Evolutionary conservation across 2,888 invertebrate genomes (phyloP).

Genomic region (Cordylochernes scorpioides): DNA sequence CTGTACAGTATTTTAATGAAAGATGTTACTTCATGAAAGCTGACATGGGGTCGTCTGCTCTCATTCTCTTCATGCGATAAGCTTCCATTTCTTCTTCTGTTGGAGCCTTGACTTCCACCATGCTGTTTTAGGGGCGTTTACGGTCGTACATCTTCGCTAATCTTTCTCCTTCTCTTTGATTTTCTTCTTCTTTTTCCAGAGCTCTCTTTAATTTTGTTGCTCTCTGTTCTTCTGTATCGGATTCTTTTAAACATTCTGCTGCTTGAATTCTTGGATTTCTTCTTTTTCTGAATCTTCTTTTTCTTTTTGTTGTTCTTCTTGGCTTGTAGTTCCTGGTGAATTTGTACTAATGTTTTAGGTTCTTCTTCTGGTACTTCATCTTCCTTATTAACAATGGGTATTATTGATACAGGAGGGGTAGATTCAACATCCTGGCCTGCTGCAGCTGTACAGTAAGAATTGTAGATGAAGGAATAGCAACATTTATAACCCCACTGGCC

Average conservation of each 20-base stretch:
- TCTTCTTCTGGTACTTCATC: too few species aligned
- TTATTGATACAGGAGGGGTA: too few species aligned
- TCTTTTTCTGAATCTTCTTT: too few species aligned
- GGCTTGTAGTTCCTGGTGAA: too few species aligned
- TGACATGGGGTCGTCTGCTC: slow-evolving; percentile 81
- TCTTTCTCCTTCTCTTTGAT: slow-evolving; percentile 29
- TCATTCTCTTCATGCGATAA: slow-evolving; percentile 52
- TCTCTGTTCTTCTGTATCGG: too few species aligned
- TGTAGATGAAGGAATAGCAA: slow-evolving; percentile 62
- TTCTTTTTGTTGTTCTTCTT: too few species aligned
- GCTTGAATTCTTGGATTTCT: too few species aligned
- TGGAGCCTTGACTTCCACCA: slow-evolving; percentile 39
- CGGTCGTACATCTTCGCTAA: slow-evolving; percentile 52
- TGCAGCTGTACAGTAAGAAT: slow-evolving; percentile 55
- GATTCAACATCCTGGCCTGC: slow-evolving; percentile 9
- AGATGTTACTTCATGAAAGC: slow-evolving; percentile 38
- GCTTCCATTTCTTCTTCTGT: slow-evolving; percentile 81
- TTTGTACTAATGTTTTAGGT: too few species aligned
- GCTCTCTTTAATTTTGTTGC: too few species aligned
- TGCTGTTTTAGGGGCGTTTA: slow-evolving; percentile 70
- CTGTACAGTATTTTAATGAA: too few species aligned
- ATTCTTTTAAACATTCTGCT: too few species aligned
- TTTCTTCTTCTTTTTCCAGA: slow-evolving; percentile 9
- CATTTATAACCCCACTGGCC: slow-evolving; percentile 91
- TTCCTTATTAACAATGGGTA: too few species aligned